Evolutionary conservation across 1,140 invertebrate genomes (phyloP).

Genomic region (Philopotamus ludificatus): DNA sequence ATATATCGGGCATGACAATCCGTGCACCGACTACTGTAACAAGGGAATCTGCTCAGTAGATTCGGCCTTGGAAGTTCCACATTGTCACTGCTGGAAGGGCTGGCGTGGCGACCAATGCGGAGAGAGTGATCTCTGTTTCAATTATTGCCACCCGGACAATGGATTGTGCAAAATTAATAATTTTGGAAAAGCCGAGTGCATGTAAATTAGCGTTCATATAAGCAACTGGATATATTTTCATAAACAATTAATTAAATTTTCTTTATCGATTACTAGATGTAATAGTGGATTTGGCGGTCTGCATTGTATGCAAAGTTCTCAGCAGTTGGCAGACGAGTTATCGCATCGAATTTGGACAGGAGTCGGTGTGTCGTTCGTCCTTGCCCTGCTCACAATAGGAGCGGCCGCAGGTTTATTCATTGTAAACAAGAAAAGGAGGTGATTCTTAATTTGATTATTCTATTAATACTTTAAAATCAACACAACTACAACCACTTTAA

Average conservation of each 20-base stretch:
- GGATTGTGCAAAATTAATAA: conserved; percentile 22
- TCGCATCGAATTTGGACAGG: conserved; percentile 38
- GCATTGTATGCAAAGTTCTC: conserved; percentile 17
- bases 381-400: conserved; percentile 36
- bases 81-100: conserved; percentile 60
- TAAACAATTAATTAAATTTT: neutral
- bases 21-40: conserved; percentile 62
- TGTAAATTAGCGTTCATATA: conserved; percentile 16
- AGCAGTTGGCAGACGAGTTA: conserved; percentile 20
- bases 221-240: neutral
- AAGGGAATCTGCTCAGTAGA: conserved; percentile 55
- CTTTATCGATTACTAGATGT: conserved; percentile 23
- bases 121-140: conserved; percentile 53
- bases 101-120: conserved; percentile 61
- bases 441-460: conserved; percentile 21
- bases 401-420: conserved; percentile 42
- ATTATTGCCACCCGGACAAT: conserved; percentile 53
- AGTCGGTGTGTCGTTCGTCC: conserved; percentile 37
- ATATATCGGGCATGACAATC: conserved; percentile 59
- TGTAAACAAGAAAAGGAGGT: conserved; percentile 46
- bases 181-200: conserved; percentile 21
- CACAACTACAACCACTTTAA: neutral
- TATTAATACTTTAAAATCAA: conserved; percentile 3
- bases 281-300: conserved; percentile 23
- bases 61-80: conserved; percentile 43